phyloP scores from a whole-genome alignment of 2,113 vertebrate genomes.

The Cricetomys ansorgei region DNA sequence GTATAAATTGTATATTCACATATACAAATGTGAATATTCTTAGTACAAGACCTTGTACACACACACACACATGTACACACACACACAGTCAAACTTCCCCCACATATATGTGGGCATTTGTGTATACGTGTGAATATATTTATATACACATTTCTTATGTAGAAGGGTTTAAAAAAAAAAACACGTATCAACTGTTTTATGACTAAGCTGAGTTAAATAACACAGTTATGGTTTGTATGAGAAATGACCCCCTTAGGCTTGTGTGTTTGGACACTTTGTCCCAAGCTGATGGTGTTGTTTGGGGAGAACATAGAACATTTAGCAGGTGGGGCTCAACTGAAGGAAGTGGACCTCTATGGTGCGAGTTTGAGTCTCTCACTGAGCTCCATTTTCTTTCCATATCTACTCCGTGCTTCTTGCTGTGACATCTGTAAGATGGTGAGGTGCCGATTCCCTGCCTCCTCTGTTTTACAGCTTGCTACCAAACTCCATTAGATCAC shows the following conservation, averaged over 20 bases:
- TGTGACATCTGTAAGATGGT: background rate
- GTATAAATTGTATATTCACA: too few relatives aligned
- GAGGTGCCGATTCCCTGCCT: background rate
- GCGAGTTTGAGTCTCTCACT: background rate
- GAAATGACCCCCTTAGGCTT: too few relatives aligned
- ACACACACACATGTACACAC: accelerated
- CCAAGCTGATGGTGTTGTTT: background rate
- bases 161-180: background rate
- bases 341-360: background rate
- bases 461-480: background rate
- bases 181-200: background rate
- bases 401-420: background rate
- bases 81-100: background rate
- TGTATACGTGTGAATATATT: background rate
- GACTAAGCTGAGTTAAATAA: too few relatives aligned
- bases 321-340: too few relatives aligned
- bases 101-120: background rate
- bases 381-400: background rate
- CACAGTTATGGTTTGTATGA: background rate
- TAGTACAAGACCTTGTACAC: background rate
- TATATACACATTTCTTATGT: background rate
- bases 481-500: background rate
- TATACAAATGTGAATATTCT: background rate
- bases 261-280: background rate
- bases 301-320: background rate